Evolutionary conservation across 2,888 invertebrate genomes (phyloP).

Genomic region (Imbricaverruca yamaguchii): DNA sequence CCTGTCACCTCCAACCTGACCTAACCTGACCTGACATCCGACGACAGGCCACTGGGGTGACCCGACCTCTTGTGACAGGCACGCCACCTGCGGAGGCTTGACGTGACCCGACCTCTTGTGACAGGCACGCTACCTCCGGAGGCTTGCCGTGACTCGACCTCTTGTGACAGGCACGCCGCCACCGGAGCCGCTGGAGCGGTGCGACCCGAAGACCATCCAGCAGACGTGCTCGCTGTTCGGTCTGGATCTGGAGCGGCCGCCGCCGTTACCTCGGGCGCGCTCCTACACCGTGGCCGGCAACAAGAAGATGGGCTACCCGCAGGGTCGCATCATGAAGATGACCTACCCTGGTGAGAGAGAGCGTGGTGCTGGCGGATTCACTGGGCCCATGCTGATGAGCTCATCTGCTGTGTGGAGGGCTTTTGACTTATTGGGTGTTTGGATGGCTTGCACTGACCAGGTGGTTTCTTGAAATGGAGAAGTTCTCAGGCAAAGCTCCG

Average conservation of each 20-base stretch:
- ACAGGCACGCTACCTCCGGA: too few relatives aligned
- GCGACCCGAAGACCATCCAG: slow-evolving; percentile 79
- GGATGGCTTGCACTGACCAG: too few relatives aligned
- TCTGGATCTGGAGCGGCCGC: slow-evolving; percentile 81
- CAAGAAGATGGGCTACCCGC: slow-evolving; percentile 85
- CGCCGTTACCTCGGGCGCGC: slow-evolving; percentile 82
- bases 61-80: too few relatives aligned
- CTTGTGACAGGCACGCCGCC: slow-evolving; percentile 60
- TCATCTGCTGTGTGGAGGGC: too few relatives aligned
- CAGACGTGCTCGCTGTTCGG: slow-evolving; percentile 85
- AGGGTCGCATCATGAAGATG: slow-evolving; percentile 82
- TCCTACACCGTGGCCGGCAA: slow-evolving; percentile 85
- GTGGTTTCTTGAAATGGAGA: too few relatives aligned
- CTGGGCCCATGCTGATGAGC: too few relatives aligned
- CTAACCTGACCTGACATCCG: too few relatives aligned
- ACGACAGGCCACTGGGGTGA: too few relatives aligned
- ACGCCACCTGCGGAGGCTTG: background rate
- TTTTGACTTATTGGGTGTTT: too few relatives aligned
- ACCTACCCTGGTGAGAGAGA: slow-evolving; percentile 60
- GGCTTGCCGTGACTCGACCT: background rate
- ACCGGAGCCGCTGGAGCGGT: slow-evolving; percentile 64
- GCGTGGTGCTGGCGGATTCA: too few relatives aligned
- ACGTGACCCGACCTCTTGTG: background rate
- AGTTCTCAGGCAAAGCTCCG: too few relatives aligned
- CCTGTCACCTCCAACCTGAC: too few relatives aligned